Base-by-base conservation (phyloP, 2,113 vertebrate species). In the Pholis gunnellus region DNA sequence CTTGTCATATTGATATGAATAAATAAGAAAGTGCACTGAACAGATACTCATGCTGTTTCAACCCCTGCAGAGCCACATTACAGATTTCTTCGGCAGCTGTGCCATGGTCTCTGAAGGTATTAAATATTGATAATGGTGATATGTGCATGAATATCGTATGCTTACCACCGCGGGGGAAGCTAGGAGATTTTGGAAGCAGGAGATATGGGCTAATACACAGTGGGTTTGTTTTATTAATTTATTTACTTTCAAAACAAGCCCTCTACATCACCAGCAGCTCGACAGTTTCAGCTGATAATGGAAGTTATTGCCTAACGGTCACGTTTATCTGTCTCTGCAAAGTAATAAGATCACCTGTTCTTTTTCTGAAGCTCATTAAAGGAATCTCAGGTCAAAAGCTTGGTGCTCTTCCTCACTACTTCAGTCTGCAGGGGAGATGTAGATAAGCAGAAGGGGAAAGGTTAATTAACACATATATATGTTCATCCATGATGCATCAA, bases 81-180 rank as follows among this genome's bases (percentile, higher is more conserved):
- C 64, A 66, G 79, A 75, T 57, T 80, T 88, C 80, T 69, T 75
- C 67, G 18, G 72, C 79, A 86, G 85, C 90, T 86, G 87, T 79
- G 81, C 81, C 46, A 68, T 27, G 25, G 60, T 52, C 84, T 87
- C 85, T 48, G 64, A 31, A 46, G 50, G 40, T 84, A 90, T 92
- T 87, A 91, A 94, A 92, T 92, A 93, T 94, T 91, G 80, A 93
- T 90, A 77, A 82, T 73, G 56, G 71, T 15, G 81, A 68, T 90
- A 81, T 81, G 82, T 61, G 60, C 77, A 79, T 87, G 87, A 83
- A 89, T 86, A 74, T 59, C 71, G 68, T 71, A 56, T 71, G 65
- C 22, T 78, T 79, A 77, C 82, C 79, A 78, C 77, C 64, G 57
- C 9, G 0, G 14, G 44, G 76, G 38, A 77, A 78, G 15, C 79